Base-by-base conservation (phyloP, 2,888 invertebrate species). In the Metalampra italica region DNA sequence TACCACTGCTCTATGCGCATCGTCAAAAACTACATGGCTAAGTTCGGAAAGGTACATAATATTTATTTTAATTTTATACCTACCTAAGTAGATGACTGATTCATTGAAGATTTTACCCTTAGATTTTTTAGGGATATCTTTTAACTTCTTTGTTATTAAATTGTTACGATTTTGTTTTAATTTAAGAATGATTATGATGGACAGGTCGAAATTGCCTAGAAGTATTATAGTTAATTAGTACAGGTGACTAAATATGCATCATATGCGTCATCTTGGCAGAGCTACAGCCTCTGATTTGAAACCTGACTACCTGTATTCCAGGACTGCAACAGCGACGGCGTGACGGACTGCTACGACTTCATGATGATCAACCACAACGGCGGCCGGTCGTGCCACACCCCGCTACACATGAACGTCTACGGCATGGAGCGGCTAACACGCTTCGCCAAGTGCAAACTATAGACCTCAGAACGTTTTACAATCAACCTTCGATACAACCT, bases 321-420 rank as follows among this genome's bases (percentile, higher is more conserved):
- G 91, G 93, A 93, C 67, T 93, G 93, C 69, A 92, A 93, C 64
- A 75, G 71, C 0, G 92, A 93, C 64, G 92, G 92, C 0, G 86
- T 91, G 0, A 92, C 93, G 0, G 82, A 93, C 70, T 93, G 93
- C 59, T 89, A 86, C 60, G 93, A 93, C 75, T 93, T 89, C 75
- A 91, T 92, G 73, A 90, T 92, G 89, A 91, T 92, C 50, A 92
- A 92, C 73, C 91, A 90, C 70, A 90, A 92, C 65, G 92, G 92
- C 0, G 90, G 91, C 0, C 74, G 80, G 34, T 83, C 83, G 9
- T 92, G 92, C 65, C 68, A 82, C 3, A 71, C 71, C 1, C 78
- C 90, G 0, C 71, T 87, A 1, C 46, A 52, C 50, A 57, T 57
- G 11, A 70, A 76, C 0, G 37, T 54, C 0, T 59, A 73, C 1